Conservation (phyloP, 2,797 vertebrate genomes). For the Sebastes paucispinis region DNA sequence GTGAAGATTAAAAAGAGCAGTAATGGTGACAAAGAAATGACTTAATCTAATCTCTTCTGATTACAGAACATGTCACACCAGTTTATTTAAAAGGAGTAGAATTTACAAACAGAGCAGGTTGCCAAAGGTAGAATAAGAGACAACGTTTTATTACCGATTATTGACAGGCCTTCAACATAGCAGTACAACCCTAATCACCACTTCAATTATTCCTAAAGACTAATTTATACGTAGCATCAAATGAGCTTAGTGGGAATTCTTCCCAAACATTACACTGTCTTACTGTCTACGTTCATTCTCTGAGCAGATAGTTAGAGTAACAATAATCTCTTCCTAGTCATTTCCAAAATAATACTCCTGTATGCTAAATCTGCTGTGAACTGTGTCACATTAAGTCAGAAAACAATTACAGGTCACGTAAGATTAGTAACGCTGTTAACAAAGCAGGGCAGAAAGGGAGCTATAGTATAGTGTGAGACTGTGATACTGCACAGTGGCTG, state of each 20-base stretch:
- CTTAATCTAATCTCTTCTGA: not conserved
- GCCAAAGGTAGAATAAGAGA: not conserved
- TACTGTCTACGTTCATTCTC: not conserved
- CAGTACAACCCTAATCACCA: not conserved
- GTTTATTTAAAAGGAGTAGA: not conserved
- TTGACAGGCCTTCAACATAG: not conserved
- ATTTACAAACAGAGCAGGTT: not conserved
- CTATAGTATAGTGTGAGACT: not conserved
- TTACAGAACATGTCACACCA: not conserved
- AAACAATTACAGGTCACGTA: not conserved
- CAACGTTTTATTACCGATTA: not conserved
- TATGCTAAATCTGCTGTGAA: slow-evolving; percentile 1
- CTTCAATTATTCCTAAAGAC: not conserved
- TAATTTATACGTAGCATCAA: not conserved
- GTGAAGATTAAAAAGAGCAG: not conserved
- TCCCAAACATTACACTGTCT: not conserved
- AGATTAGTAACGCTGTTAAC: not conserved
- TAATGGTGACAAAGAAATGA: not conserved
- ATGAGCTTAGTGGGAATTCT: not conserved
- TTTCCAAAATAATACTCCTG: not conserved
- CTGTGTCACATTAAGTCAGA: slow-evolving; percentile 8
- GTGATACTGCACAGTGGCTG: not conserved
- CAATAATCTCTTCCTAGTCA: not conserved
- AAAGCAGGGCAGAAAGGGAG: not conserved
- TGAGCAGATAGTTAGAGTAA: not conserved